Conservation (phyloP, 2,888 invertebrate genomes). For the Heteropelma amictum region DNA sequence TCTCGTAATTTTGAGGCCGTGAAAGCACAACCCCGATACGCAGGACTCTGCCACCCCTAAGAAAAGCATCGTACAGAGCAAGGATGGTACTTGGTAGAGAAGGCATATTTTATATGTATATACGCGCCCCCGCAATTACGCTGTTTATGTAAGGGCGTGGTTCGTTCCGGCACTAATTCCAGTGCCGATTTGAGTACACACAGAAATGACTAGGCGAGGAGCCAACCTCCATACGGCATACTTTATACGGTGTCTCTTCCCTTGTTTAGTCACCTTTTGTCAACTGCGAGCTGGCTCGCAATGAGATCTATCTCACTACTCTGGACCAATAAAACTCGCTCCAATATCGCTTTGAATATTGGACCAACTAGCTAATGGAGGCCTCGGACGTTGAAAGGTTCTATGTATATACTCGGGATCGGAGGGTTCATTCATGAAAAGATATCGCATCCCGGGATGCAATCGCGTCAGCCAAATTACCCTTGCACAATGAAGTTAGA, state of each 20-base stretch:
- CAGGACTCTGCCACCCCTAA: conserved; percentile 22
- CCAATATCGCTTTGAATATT: conserved; percentile 8
- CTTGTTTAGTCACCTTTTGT: too few species aligned
- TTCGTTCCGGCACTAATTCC: conserved; percentile 68
- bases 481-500: too few species aligned
- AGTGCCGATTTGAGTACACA: conserved; percentile 14
- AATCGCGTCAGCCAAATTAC: too few species aligned
- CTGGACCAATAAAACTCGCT: neutral
- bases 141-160: conserved; percentile 77
- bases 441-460: neutral
- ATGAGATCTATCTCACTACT: neutral
- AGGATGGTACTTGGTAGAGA: conserved; percentile 33
- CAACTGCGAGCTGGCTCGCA: too few species aligned
- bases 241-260: too few species aligned
- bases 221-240: too few species aligned
- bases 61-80: conserved; percentile 30
- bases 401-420: neutral
- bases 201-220: neutral
- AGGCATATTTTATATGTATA: too few species aligned
- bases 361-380: neutral
- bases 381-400: neutral
- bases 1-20: neutral
- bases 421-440: neutral
- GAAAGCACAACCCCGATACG: neutral
- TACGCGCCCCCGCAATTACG: conserved; percentile 76